A percentile compares a stretch with the other conserved stretches of the same genome.
Conservation (phyloP, 1,140 invertebrate species). For the Gryon sp. region DNA sequence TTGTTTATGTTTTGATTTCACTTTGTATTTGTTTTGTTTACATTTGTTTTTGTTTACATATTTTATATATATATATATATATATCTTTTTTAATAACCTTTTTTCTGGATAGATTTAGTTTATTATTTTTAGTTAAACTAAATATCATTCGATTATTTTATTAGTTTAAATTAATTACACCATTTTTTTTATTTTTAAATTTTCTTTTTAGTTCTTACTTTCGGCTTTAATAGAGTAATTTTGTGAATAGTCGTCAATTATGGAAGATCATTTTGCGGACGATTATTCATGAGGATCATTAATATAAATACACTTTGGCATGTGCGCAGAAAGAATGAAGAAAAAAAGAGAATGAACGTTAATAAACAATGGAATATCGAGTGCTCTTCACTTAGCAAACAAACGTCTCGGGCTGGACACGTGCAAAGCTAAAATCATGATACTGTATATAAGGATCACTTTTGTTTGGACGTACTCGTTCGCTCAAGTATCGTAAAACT, state of each 20-base stretch:
- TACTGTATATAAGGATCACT: constrained; percentile 68
- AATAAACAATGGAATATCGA: constrained; percentile 69
- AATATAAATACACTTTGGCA: constrained; percentile 44
- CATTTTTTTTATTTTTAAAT: not conserved
- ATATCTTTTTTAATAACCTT: no score
- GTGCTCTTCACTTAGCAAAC: constrained; percentile 72
- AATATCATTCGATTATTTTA: no score
- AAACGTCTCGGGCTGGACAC: constrained; percentile 71
- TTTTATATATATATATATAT: no score
- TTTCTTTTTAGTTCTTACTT: not conserved
- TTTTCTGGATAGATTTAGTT: no score
- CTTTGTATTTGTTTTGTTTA: no score
- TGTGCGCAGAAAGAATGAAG: constrained; percentile 30
- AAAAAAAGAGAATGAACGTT: constrained; percentile 63
- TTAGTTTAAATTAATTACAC: not conserved
- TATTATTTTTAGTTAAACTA: no score
- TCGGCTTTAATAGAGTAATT: not conserved
- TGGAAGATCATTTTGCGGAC: constrained; percentile 15
- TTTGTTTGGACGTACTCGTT: constrained; percentile 65
- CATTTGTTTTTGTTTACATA: no score
- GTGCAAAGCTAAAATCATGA: constrained; percentile 78
- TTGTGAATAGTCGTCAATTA: constrained; percentile 17
- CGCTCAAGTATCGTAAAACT: constrained; percentile 64
- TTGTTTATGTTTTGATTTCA: no score
- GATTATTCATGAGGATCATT: constrained; percentile 40